Percentiles rank a stretch among this genome's conserved stretches.
phyloP scores from a whole-genome alignment of 2,113 vertebrate genomes.

The Hiodon alosoides region DNA sequence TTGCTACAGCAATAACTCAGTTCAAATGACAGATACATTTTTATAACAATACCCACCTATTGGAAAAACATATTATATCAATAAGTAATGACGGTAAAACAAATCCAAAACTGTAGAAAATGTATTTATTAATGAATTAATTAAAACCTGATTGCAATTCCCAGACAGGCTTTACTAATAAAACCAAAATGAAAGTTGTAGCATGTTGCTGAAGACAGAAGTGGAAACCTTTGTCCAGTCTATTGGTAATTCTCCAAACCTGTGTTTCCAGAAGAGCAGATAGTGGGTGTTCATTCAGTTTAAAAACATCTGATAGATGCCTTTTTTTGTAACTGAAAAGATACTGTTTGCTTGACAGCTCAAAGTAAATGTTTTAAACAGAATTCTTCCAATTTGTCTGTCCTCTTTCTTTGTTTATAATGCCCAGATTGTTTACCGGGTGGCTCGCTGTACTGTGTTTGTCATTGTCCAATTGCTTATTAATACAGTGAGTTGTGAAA shows the following conservation, averaged over 20 bases:
- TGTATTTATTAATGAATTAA: no score
- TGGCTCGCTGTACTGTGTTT: slow-evolving; percentile 47
- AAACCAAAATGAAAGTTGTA: not conserved
- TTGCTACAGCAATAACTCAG: no score
- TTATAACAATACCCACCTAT: no score
- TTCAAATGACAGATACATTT: no score
- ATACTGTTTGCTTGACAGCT: slow-evolving; percentile 57
- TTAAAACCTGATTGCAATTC: no score
- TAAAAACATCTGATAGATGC: slow-evolving; percentile 17
- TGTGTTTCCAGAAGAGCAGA: not conserved
- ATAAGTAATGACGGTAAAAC: no score
- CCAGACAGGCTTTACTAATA: no score
- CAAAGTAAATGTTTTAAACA: slow-evolving; percentile 56
- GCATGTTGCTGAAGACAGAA: slow-evolving; percentile 2
- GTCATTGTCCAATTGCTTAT: slow-evolving; percentile 3
- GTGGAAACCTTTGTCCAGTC: not conserved
- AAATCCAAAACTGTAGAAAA: no score
- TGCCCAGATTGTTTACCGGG: slow-evolving; percentile 50
- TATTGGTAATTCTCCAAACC: not conserved
- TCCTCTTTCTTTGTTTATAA: slow-evolving; percentile 50
- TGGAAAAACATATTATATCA: no score
- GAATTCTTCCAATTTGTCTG: slow-evolving; percentile 48
- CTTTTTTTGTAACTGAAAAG: slow-evolving; percentile 53
- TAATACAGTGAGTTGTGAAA: slow-evolving; percentile 19
- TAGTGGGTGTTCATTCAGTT: not conserved